Percentiles rank a stretch among this genome's conserved stretches.
Conservation (phyloP, 2,797 vertebrate species). For the Decapterus maruadsi region DNA sequence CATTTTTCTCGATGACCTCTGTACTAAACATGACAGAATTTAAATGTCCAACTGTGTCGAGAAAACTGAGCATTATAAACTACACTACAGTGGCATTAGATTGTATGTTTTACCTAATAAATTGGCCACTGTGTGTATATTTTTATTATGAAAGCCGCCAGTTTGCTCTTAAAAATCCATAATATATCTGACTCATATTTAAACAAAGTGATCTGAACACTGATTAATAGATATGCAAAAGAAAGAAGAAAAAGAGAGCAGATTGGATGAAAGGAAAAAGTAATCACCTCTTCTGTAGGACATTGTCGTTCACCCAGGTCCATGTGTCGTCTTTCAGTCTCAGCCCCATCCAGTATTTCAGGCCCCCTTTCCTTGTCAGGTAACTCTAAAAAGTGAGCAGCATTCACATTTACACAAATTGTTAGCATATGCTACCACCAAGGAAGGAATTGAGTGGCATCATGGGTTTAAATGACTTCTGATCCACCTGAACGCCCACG, state of each 20-base stretch:
- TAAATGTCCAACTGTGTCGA: no score
- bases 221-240: neutral
- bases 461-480: neutral
- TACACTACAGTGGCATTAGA: no score
- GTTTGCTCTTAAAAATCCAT: no score
- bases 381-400: slow-evolving; percentile 65
- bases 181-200: neutral
- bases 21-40: no score
- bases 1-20: no score
- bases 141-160: no score
- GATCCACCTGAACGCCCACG: slow-evolving; percentile 70
- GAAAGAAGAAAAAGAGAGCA: neutral
- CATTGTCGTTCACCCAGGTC: slow-evolving; percentile 76
- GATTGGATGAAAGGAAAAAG: neutral
- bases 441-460: neutral
- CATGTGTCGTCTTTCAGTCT: slow-evolving; percentile 33
- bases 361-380: slow-evolving; percentile 53
- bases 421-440: neutral
- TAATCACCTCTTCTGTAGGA: slow-evolving; percentile 63
- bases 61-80: no score
- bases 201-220: neutral
- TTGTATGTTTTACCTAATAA: no score
- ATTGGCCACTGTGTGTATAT: no score
- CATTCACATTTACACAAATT: neutral
- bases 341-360: slow-evolving; percentile 84